phyloP scores from a whole-genome alignment of 2,113 vertebrate species.

The Dipodomys merriami region DNA sequence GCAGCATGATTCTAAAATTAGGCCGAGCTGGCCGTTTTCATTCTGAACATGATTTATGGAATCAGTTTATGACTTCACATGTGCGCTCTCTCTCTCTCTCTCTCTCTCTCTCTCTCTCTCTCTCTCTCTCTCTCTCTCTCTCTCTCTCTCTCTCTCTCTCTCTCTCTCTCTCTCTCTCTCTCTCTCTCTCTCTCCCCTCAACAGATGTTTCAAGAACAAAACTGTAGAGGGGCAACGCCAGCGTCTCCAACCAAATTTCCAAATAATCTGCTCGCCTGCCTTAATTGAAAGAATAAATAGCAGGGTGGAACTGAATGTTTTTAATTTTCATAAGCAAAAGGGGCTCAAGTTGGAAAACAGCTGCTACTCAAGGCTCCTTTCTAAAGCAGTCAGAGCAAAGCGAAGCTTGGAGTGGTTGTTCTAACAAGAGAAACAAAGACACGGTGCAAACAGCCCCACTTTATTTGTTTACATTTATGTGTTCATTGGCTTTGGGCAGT shows the following conservation, averaged over 20 bases:
- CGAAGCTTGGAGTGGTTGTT: not conserved
- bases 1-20: conserved; percentile 26
- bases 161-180: too few species aligned
- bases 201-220: conserved; percentile 68
- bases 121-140: too few species aligned
- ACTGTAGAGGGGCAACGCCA: conserved; percentile 38
- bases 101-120: too few species aligned
- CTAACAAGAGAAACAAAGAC: not conserved
- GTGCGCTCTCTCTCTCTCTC: not conserved
- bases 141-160: too few species aligned
- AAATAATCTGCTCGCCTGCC: conserved; percentile 53
- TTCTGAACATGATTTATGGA: conserved; percentile 62
- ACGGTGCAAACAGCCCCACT: not conserved
- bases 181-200: not conserved
- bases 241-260: conserved; percentile 58
- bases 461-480: not conserved
- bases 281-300: conserved; percentile 63
- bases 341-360: conserved; percentile 40
- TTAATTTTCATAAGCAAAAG: conserved; percentile 52
- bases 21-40: conserved; percentile 46
- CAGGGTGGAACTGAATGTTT: conserved; percentile 13
- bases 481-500: too few species aligned
- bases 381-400: not conserved
- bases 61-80: conserved; percentile 50
- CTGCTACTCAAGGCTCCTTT: not conserved